Base-by-base conservation (phyloP, 2,113 vertebrate species). In the Geococcyx californianus region DNA sequence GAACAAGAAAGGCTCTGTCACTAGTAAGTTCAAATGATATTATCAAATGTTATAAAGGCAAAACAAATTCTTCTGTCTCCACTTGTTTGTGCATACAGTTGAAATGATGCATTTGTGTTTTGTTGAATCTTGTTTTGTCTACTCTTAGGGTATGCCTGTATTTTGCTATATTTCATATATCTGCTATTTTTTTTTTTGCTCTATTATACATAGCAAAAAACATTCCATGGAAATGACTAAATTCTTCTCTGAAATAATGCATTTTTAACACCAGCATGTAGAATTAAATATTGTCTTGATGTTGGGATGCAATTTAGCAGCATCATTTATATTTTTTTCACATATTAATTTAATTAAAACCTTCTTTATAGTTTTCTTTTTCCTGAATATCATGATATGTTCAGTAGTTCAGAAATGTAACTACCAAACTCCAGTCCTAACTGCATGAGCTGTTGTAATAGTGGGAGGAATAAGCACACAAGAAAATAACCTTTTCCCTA, bases 351-450 rank as follows among this genome's bases (percentile, higher is more conserved):
- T 70, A 58, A 36, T 87, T 59, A 3, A 78, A 72, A 45, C 9
- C 3, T 6, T 45, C 14, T 56, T 54, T n/a, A 13, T 19, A n/a
- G 25, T n/a, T 29, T 3, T 13, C 31, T 52, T 6, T 2, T 0
- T 31, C 82, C 8, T 31, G 18, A 62, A 26, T 23, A 49, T 17
- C 7, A 25, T 19, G 2, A 49, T 78, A 10, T 42, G 11, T 29
- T 45, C 15, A 59, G 31, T 10, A 52, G 36, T 47, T 82, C 2
- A 60, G 23, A 87, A 82, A 44, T 47, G 7, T 54, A 56, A 7
- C 29, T 75, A 45, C 11, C 11, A n/a, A 58, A 52, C 54, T 69
- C 34, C 44, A 52, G 20, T 51, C 28, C 25, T 40, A 75, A 52
- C 29, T 79, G 13, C 16, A 40, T 55, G 28, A 92, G 42, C 10